phyloP scores from a whole-genome alignment of 2,888 invertebrate genomes.

The Abscondita cerata region DNA sequence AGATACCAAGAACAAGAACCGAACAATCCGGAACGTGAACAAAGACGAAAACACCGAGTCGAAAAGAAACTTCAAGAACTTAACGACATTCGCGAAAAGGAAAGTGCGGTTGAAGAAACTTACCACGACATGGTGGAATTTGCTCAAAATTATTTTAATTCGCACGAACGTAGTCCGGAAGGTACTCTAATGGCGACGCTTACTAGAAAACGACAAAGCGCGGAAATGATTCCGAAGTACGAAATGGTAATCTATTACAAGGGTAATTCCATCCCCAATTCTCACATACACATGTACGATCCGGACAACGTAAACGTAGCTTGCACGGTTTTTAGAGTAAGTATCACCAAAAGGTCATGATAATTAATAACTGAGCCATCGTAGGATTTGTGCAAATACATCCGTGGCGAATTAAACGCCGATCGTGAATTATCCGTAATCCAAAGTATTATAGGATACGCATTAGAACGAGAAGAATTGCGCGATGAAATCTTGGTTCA shows the following conservation, averaged over 20 bases:
- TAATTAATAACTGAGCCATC: not conserved
- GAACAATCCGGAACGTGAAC: constrained; percentile 71
- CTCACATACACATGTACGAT: constrained; percentile 94
- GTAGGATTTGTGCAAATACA: constrained; percentile 88
- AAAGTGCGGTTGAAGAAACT: constrained; percentile 64
- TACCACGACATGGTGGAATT: constrained; percentile 89
- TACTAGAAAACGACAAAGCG: constrained; percentile 78
- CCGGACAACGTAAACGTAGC: constrained; percentile 92
- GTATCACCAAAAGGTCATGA: constrained; percentile 43
- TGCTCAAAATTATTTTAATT: constrained; percentile 92
- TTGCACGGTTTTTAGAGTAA: constrained; percentile 88
- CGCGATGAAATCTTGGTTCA: constrained; percentile 92
- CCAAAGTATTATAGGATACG: constrained; percentile 84
- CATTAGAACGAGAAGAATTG: constrained; percentile 89
- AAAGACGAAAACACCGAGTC: constrained; percentile 82
- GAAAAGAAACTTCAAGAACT: constrained; percentile 86
- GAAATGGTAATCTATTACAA: constrained; percentile 93
- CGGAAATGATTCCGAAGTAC: constrained; percentile 84
- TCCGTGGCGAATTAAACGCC: constrained; percentile 85
- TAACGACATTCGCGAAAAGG: constrained; percentile 66
- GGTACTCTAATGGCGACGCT: constrained; percentile 88
- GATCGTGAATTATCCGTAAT: constrained; percentile 84
- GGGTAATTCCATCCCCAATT: constrained; percentile 87
- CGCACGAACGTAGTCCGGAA: constrained; percentile 85
- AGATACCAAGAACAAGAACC: constrained; percentile 48